phyloP scores from a whole-genome alignment of 2,888 invertebrate genomes.

The Euclidia mi region DNA sequence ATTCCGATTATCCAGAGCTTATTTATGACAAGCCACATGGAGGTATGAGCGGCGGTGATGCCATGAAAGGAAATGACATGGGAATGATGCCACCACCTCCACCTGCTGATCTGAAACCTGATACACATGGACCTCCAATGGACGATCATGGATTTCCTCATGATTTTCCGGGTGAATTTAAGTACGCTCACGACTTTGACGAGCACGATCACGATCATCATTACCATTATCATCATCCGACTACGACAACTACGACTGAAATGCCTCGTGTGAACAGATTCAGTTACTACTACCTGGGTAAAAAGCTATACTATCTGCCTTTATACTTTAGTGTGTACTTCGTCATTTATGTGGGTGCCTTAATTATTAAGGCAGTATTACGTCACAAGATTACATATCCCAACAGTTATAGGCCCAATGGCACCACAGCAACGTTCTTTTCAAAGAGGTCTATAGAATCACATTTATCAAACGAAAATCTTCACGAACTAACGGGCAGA shows the following conservation, averaged over 20 bases:
- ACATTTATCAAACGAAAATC: conserved; percentile 84
- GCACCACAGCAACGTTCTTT: conserved; percentile 78
- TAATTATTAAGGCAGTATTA: conserved; percentile 93
- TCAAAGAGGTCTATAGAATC: conserved; percentile 81
- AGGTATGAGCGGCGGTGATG: conserved; percentile 61
- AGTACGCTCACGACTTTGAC: conserved; percentile 82
- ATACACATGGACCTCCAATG: conserved; percentile 34
- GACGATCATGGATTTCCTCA: conserved; percentile 82
- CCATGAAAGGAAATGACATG: conserved; percentile 65
- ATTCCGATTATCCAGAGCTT: conserved; percentile 77
- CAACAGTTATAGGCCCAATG: conserved; percentile 87
- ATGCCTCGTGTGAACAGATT: conserved; percentile 91
- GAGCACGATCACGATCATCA: conserved; percentile 78
- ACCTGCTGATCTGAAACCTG: conserved; percentile 67
- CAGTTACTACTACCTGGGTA: conserved; percentile 94
- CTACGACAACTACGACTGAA: conserved; percentile 84
- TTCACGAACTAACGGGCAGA: conserved; percentile 84
- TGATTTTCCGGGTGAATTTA: conserved; percentile 83
- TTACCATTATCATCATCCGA: conserved; percentile 60
- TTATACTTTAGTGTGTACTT: conserved; percentile 94
- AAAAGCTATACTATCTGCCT: conserved; percentile 94
- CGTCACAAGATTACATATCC: conserved; percentile 93
- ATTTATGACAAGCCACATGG: conserved; percentile 75
- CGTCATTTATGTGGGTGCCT: conserved; percentile 92
- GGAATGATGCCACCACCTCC: conserved; percentile 80